phyloP scores from a whole-genome alignment of 2,888 invertebrate species.

The Linyphia triangularis region DNA sequence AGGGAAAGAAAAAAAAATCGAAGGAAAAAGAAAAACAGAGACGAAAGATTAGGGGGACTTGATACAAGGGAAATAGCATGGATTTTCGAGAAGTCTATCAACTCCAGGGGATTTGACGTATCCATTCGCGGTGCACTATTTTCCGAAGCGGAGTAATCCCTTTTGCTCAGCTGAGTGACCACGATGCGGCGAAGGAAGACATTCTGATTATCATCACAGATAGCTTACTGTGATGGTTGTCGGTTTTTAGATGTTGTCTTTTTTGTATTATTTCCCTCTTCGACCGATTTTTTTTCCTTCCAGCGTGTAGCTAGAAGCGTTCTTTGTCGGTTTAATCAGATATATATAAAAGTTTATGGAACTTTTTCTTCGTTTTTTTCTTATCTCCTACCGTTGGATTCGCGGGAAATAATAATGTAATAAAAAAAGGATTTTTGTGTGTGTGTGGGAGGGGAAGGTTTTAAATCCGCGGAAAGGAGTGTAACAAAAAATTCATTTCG shows the following conservation, averaged over 20 bases:
- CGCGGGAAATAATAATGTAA: background rate
- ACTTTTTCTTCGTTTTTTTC: conserved; percentile 26
- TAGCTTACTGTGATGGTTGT: conserved; percentile 58
- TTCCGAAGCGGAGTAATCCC: conserved; percentile 74
- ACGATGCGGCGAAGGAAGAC: conserved; percentile 69
- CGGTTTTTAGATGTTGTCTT: conserved; percentile 46
- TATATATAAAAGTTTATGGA: conserved; percentile 73
- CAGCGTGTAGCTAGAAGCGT: conserved; percentile 44
- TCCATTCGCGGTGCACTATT: conserved; percentile 74
- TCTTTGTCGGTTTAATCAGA: conserved; percentile 70
- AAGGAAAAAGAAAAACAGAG: conserved; percentile 47
- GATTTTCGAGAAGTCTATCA: conserved; percentile 74
- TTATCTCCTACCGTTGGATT: conserved; percentile 1
- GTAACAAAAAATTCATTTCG: conserved; percentile 32
- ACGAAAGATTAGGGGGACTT: conserved; percentile 69
- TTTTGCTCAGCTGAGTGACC: conserved; percentile 73
- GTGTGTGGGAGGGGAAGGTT: conserved; percentile 11
- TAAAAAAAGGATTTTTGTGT: conserved; percentile 17
- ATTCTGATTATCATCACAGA: conserved; percentile 75
- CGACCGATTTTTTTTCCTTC: conserved; percentile 10
- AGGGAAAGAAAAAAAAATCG: conserved; percentile 8
- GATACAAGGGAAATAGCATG: conserved; percentile 72
- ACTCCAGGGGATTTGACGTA: conserved; percentile 72
- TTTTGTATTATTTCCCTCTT: conserved; percentile 6
- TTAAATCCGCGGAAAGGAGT: conserved; percentile 31